Base-by-base conservation (phyloP, 2,113 vertebrate species). In the Enhydra lutris region DNA sequence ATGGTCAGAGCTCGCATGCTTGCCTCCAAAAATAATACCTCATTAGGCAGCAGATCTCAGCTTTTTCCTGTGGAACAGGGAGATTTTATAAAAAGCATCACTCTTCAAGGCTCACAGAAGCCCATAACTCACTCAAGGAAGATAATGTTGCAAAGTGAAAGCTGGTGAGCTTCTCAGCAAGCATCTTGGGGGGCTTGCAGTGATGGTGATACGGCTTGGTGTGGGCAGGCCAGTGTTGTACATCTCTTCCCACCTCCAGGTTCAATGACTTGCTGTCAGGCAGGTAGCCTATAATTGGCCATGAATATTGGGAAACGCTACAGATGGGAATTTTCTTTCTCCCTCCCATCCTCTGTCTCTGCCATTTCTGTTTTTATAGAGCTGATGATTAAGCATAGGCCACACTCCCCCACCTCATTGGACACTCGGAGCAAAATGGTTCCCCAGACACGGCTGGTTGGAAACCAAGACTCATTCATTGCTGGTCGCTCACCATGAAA, bases 1-100 rank as follows among this genome's bases (percentile, higher is more conserved):
- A 97, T 2, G 84, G 71, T 42, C 74, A 95, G 39, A 80, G 14
- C 50, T 94, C 11, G 1, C 61, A 55, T 89, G n/a, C 76, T 96
- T 97, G 93, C 71, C 42, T 97, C 71, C 67, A 96, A 91, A 97
- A 98, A 95, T 61, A 69, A 7, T 80, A 11, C 86, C 93, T 93
- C 18, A 87, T 93, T 74, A 82, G 12, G 79, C 93, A 97, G 26
- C 1, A 97, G 80, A 91, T 11, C 21, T 96, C 59, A 9, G 83
- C 36, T 95, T 97, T 98, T 92, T 57, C 50, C 79, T 50, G 14
- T 45, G 29, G 14, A 79, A 73, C 47, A 29, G 24, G 45, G 42
- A 73, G 36, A 67, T 91, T 87, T 94, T 89, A 86, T 67, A 47
- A 65, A 84, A 93, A 36, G 18, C n/a, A n/a, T 47, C 23, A 34